Percentiles rank a stretch among this genome's conserved stretches.
phyloP scores from a whole-genome alignment of 2,797 vertebrate genomes.

The Cephalopachus bancanus region DNA sequence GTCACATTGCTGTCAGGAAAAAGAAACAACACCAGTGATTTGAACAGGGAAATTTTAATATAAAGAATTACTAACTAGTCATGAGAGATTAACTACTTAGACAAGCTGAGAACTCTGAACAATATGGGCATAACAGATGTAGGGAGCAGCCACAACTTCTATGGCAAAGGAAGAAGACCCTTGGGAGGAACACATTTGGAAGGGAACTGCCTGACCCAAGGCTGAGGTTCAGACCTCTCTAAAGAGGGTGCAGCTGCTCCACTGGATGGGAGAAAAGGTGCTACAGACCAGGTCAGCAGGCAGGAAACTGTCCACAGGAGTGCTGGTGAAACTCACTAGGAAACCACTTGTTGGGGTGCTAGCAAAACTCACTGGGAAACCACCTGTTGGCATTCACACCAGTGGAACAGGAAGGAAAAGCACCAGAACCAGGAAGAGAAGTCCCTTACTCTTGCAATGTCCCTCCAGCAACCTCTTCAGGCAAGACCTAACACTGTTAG shows the following conservation, averaged over 20 bases:
- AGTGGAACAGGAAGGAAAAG: background rate
- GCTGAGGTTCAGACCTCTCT: background rate
- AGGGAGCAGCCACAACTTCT: background rate
- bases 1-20: background rate
- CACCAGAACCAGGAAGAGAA: background rate
- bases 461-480: background rate
- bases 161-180: background rate
- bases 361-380: background rate
- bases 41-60: background rate
- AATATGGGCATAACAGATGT: background rate
- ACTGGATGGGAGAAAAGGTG: background rate
- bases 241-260: background rate
- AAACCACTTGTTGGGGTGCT: background rate
- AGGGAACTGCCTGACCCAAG: background rate
- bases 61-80: slow-evolving; percentile 11
- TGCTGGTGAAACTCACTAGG: background rate
- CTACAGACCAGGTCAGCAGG: background rate
- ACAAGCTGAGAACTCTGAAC: background rate
- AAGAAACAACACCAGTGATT: background rate
- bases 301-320: background rate
- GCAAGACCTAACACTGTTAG: background rate
- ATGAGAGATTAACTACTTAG: background rate
- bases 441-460: background rate
- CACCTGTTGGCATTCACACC: background rate
- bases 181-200: background rate